Percentiles rank a stretch among this genome's conserved stretches.
Evolutionary conservation across 1,140 invertebrate species (phyloP).

Genomic region (Melipona quadrifasciata): DNA sequence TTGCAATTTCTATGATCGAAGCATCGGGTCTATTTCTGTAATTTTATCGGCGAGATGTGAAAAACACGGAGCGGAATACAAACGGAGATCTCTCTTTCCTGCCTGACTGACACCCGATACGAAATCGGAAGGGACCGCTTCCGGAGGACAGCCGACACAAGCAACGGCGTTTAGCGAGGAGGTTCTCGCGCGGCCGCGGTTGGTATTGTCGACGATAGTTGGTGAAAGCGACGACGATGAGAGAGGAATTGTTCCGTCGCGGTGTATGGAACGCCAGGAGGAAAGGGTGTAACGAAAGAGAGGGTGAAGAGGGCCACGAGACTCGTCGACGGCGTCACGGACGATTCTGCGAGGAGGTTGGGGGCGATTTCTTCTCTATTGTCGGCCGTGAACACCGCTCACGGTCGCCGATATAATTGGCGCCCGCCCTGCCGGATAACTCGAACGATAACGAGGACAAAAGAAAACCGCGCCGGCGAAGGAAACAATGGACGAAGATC

Average conservation of each 20-base stretch:
- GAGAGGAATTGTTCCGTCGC: constrained; percentile 38
- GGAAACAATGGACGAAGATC: constrained; percentile 56
- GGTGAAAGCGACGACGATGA: constrained; percentile 23
- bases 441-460: constrained; percentile 67
- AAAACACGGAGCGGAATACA: too few species aligned
- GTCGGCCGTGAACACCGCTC: constrained; percentile 57
- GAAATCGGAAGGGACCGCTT: neutral
- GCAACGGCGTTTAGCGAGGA: constrained; percentile 24
- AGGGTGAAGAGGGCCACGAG: neutral
- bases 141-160: neutral
- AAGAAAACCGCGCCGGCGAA: constrained; percentile 53
- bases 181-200: constrained; percentile 28
- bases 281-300: neutral
- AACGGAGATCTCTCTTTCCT: too few species aligned
- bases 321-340: neutral
- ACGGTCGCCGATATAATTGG: constrained; percentile 71
- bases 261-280: neutral
- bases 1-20: too few species aligned
- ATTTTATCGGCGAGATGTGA: too few species aligned
- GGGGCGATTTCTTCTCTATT: constrained; percentile 65
- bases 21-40: too few species aligned
- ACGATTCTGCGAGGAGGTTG: constrained; percentile 50
- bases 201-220: constrained; percentile 51
- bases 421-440: constrained; percentile 64
- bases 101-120: neutral